A percentile compares a stretch with the other conserved stretches of the same genome.
These are phyloP conservation scores for Belonocnema kinseyi DNA, from an alignment of 1,140 invertebrate species.

Conservation along the genomic window DNA sequence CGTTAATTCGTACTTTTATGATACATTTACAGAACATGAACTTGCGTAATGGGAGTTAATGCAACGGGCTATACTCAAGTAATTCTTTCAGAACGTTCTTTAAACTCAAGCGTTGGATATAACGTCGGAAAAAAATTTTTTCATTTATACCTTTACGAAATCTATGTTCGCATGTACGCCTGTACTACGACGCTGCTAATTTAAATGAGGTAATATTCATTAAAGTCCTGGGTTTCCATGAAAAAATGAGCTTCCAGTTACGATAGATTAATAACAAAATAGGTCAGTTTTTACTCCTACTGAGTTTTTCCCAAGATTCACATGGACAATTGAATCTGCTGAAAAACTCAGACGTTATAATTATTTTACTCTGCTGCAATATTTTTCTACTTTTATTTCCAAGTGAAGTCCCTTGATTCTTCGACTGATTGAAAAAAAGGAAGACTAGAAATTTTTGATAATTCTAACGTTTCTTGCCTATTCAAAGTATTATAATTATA, in stretches of 20 bases:
- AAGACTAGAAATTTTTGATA: neutral
- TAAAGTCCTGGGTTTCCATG: neutral
- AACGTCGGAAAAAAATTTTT: slow-evolving; percentile 34
- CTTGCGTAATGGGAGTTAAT: slow-evolving; percentile 43
- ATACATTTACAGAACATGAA: slow-evolving; percentile 53
- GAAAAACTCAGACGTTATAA: neutral
- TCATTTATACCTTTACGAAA: slow-evolving; percentile 14
- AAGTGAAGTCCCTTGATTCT: neutral
- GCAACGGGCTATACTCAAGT: slow-evolving; percentile 36
- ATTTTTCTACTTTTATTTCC: slow-evolving; percentile 14
- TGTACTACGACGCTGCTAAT: slow-evolving; percentile 18
- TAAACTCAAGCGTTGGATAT: slow-evolving; percentile 34
- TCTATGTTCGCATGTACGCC: slow-evolving; percentile 17
- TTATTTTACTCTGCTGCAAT: slow-evolving; percentile 12
- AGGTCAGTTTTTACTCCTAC: neutral
- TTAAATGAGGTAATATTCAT: slow-evolving; percentile 24
- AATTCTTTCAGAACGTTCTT: neutral
- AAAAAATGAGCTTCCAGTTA: slow-evolving; percentile 24
- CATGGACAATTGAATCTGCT: neutral
- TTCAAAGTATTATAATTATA: no score
- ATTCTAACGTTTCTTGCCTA: neutral
- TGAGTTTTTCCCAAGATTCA: slow-evolving; percentile 3
- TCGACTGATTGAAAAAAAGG: slow-evolving; percentile 9
- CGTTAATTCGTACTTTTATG: slow-evolving; percentile 44
- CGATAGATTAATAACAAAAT: slow-evolving; percentile 23